These are phyloP conservation scores for Caloenas nicobarica DNA, from an alignment of 2,113 vertebrate genomes.

Conservation along the genomic window DNA sequence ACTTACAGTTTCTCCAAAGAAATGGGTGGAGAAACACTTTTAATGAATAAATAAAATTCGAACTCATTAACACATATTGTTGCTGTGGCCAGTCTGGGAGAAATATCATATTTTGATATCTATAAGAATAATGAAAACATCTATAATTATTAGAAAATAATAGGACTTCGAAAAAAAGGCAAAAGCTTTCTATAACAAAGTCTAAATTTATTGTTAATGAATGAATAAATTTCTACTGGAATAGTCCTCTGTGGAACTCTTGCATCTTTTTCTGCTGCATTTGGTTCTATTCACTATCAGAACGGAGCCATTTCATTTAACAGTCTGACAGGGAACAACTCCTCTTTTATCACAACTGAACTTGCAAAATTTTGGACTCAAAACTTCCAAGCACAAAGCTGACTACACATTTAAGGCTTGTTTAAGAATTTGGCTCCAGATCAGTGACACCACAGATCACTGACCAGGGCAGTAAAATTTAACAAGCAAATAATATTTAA, in stretches of 20 bases:
- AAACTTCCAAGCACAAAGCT: background rate
- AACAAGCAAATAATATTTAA: conserved; percentile 35
- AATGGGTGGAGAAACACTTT: background rate
- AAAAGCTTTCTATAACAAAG: background rate
- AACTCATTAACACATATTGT: background rate
- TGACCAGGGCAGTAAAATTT: conserved; percentile 13
- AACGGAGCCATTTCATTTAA: background rate
- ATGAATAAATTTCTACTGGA: background rate
- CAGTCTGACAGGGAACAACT: background rate
- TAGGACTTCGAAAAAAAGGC: background rate
- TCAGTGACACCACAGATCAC: background rate
- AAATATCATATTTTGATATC: background rate
- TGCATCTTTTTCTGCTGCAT: background rate
- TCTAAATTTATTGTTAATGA: background rate
- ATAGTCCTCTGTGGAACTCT: background rate
- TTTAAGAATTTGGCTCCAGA: background rate
- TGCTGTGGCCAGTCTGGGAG: background rate
- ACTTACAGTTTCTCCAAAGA: background rate
- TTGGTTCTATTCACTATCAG: background rate
- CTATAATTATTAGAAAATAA: background rate
- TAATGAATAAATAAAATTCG: background rate
- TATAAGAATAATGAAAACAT: background rate
- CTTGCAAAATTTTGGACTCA: background rate
- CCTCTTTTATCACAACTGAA: background rate
- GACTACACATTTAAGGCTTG: background rate